phyloP scores from a whole-genome alignment of 2,113 vertebrate genomes.

The Odontesthes bonariensis region DNA sequence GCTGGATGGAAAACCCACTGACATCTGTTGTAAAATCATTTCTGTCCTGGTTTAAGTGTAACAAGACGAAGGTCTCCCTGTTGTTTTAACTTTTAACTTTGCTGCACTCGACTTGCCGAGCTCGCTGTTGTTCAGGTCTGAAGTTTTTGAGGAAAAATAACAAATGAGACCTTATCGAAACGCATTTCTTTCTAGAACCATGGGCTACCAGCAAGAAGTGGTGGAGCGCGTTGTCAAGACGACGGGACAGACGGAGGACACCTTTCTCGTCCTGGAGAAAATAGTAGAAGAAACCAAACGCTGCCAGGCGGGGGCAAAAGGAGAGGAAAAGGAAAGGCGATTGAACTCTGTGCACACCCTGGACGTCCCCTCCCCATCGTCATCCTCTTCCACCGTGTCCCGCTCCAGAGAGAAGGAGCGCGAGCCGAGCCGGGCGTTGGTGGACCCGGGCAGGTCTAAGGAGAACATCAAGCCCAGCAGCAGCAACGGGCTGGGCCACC shows the following conservation, averaged over 20 bases:
- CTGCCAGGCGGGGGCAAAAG: slow-evolving; percentile 41
- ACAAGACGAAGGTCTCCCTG: no score
- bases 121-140: no score
- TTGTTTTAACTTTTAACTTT: no score
- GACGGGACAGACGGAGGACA: slow-evolving; percentile 90
- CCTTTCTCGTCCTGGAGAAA: slow-evolving; percentile 90
- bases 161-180: no score
- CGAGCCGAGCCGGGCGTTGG: slow-evolving; percentile 47
- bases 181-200: slow-evolving; percentile 77
- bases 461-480: slow-evolving; percentile 78
- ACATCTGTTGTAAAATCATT: no score
- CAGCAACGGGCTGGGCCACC: slow-evolving; percentile 75
- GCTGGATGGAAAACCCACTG: no score
- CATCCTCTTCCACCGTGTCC: slow-evolving; percentile 24
- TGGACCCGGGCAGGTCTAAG: slow-evolving; percentile 60
- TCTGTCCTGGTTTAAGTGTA: no score
- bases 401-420: slow-evolving; percentile 74
- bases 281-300: slow-evolving; percentile 89
- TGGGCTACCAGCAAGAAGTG: slow-evolving; percentile 94
- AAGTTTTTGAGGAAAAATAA: no score
- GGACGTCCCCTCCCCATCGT: slow-evolving; percentile 48
- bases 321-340: slow-evolving; percentile 64
- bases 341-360: slow-evolving; percentile 40
- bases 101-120: no score
- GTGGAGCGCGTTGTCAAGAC: slow-evolving; percentile 92